Evolutionary conservation across 2,888 invertebrate genomes (phyloP).

Genomic region (Acanthacorydalis orientalis): DNA sequence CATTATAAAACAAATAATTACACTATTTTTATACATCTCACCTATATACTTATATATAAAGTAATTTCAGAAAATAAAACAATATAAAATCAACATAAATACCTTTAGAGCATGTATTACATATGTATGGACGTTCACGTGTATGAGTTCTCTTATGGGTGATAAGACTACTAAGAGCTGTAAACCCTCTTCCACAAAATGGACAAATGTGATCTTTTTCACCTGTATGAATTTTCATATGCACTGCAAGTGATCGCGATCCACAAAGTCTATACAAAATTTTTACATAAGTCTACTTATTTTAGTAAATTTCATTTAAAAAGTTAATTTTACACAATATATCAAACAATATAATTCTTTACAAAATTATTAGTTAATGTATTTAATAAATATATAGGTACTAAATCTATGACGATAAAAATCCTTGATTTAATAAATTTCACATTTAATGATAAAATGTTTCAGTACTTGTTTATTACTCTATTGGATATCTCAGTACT

Average conservation of each 20-base stretch:
- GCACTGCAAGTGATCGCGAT: constrained; percentile 25
- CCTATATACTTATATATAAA: too few relatives aligned
- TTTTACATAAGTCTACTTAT: background rate
- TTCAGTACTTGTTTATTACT: too few relatives aligned
- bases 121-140: constrained; percentile 25
- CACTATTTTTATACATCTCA: too few relatives aligned
- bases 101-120: constrained; percentile 26
- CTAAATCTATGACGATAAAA: too few relatives aligned
- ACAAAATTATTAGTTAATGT: too few relatives aligned
- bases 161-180: constrained; percentile 23
- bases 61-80: background rate
- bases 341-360: background rate
- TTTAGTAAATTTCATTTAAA: background rate
- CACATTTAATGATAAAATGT: too few relatives aligned
- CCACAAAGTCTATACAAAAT: constrained; percentile 20
- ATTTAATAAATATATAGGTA: too few relatives aligned
- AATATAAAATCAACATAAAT: background rate
- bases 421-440: too few relatives aligned
- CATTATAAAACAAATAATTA: too few relatives aligned
- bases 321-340: background rate
- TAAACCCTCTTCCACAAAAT: constrained; percentile 25
- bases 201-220: constrained; percentile 24
- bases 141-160: constrained; percentile 26
- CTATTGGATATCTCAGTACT: too few relatives aligned
- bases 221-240: constrained; percentile 32